These are phyloP conservation scores for Sipha maydis DNA, from an alignment of 2,888 invertebrate species.

Conservation along the genomic window DNA sequence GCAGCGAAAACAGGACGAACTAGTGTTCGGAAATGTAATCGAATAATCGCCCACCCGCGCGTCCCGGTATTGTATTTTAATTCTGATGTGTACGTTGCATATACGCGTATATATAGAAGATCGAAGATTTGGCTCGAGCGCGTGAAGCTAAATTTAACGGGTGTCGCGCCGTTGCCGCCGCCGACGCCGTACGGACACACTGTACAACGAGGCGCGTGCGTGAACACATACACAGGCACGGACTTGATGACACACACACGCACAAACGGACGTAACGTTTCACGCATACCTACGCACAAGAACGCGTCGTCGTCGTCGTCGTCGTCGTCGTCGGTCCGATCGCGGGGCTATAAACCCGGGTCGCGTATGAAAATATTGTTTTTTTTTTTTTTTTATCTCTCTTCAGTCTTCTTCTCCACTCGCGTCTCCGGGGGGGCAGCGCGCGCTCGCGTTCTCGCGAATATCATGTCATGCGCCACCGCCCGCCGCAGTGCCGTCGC, in stretches of 20 bases:
- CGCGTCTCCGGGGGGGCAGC: constrained; percentile 9
- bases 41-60: background rate
- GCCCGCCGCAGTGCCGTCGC: constrained; percentile 40
- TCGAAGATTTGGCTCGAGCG: constrained; percentile 51
- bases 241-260: background rate
- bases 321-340: background rate
- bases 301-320: background rate
- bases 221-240: background rate
- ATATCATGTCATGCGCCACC: constrained; percentile 43
- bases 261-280: background rate
- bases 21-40: background rate
- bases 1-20: too few species aligned
- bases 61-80: background rate
- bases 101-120: background rate
- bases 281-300: constrained; percentile 16
- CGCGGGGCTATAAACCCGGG: constrained; percentile 33
- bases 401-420: background rate
- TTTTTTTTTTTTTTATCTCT: background rate
- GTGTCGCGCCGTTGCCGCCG: constrained; percentile 43
- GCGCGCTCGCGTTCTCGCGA: constrained; percentile 39
- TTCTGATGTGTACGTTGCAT: background rate
- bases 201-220: background rate
- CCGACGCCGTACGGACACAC: too few species aligned
- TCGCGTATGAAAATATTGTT: constrained; percentile 36
- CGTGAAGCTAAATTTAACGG: constrained; percentile 60